Evolutionary conservation across 2,113 vertebrate species (phyloP).

Genomic region (Hydrochoerus hydrochaeris): DNA sequence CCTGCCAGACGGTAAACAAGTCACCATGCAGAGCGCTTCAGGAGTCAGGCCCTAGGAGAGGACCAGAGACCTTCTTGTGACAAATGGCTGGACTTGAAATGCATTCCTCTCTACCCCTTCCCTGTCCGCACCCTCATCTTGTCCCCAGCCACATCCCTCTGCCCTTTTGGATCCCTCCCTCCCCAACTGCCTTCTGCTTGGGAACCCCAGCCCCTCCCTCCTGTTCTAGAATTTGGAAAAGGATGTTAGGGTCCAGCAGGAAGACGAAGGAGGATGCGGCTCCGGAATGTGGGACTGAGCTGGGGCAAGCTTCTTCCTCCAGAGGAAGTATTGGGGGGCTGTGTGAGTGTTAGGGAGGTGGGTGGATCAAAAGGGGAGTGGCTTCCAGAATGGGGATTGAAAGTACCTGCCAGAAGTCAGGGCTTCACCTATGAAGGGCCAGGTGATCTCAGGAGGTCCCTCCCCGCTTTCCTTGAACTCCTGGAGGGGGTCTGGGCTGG

Average conservation of each 20-base stretch:
- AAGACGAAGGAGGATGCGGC: not conserved
- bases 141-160: not conserved
- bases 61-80: slow-evolving; percentile 13
- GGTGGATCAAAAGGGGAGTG: not conserved
- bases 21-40: not conserved
- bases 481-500: slow-evolving; percentile 48
- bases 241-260: not conserved
- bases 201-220: not conserved
- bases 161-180: not conserved
- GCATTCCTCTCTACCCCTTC: not conserved
- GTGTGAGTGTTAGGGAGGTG: not conserved
- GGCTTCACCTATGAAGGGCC: not conserved
- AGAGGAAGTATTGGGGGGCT: not conserved
- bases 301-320: not conserved
- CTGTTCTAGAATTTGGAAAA: not conserved
- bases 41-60: not conserved
- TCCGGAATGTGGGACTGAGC: not conserved
- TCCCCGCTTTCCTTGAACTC: not conserved
- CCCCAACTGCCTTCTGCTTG: not conserved
- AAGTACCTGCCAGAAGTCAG: not conserved
- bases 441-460: slow-evolving; percentile 6
- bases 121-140: not conserved
- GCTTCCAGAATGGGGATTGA: not conserved
- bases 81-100: slow-evolving; percentile 10
- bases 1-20: slow-evolving; percentile 65